Evolutionary conservation across 2,888 invertebrate species (phyloP).

Genomic region (Pheosia tremula): DNA sequence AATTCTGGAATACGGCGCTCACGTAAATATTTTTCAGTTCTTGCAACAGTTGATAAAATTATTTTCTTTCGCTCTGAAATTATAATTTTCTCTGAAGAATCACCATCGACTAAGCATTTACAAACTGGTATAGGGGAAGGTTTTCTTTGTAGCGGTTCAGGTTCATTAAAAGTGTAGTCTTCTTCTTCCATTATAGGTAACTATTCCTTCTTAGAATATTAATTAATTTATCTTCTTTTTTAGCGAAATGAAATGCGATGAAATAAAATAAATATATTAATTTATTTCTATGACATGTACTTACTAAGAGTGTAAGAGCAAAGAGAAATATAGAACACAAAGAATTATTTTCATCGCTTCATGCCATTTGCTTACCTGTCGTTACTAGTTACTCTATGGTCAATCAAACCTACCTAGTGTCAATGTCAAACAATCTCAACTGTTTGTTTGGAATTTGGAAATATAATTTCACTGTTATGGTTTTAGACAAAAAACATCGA

Average conservation of each 20-base stretch:
- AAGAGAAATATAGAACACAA: too few relatives aligned
- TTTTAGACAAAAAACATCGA: slow-evolving; percentile 3
- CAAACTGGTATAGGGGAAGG: slow-evolving; percentile 48
- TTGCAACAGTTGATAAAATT: slow-evolving; percentile 51
- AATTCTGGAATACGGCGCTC: slow-evolving; percentile 72
- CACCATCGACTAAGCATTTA: slow-evolving; percentile 52
- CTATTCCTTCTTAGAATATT: too few relatives aligned
- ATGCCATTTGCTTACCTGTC: too few relatives aligned
- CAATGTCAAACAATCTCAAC: too few relatives aligned
- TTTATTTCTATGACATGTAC: too few relatives aligned
- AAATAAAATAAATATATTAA: too few relatives aligned
- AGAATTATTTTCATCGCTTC: too few relatives aligned
- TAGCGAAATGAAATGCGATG: too few relatives aligned
- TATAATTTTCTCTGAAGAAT: slow-evolving; percentile 40
- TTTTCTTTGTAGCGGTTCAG: slow-evolving; percentile 5
- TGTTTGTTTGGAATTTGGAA: background rate
- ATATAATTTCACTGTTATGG: slow-evolving; percentile 2
- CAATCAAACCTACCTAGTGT: too few relatives aligned
- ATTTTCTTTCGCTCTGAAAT: slow-evolving; percentile 55
- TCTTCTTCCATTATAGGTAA: slow-evolving; percentile 19
- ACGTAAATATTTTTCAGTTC: slow-evolving; percentile 67
- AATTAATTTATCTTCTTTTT: too few relatives aligned
- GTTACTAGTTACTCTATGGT: too few relatives aligned
- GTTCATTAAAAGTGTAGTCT: slow-evolving; percentile 14
- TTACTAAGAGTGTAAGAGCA: too few relatives aligned